Base-by-base conservation (phyloP, 2,797 vertebrate genomes). In the Limosa lapponica region DNA sequence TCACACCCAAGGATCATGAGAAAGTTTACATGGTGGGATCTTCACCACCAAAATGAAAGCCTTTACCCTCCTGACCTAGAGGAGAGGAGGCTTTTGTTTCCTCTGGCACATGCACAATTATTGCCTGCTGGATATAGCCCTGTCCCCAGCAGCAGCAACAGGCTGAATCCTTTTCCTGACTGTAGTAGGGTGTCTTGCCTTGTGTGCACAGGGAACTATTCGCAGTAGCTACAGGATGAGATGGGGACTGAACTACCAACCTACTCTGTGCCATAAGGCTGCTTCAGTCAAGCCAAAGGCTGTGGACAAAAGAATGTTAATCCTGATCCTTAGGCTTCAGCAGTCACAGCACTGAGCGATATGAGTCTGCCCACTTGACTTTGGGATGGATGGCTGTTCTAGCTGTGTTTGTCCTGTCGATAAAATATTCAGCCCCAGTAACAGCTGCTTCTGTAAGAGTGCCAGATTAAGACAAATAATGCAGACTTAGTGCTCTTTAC, bases 391-490 rank as follows among this genome's bases (percentile, higher is more conserved):
- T 85, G 59, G 44, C 59, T 96, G 27, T 73, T 92, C 44, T 80
- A 80, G 81, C 52, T 85, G 32, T 85, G 72, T 80, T 95, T 95
- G 82, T 91, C 72, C 75, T 83, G 54, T 54, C 1, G 1, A 86
- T 91, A 80, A 78, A 81, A 66, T 67, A 91, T 94, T 90, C 89
- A 92, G 69, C 64, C 71, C 55, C 94, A 67, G n/a, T 78, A 82
- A 90, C 90, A 96, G 88, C 88, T 96, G 94, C 74, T 95, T 92
- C 84, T 74, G 71, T 94, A 71, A 82, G 57, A 89, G 71, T 19
- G 5, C 65, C 78, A 82, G 88, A 89, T 94, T 85, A 93, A 95
- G 93, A 94, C 61, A 90, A 97, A 90, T 94, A 95, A 90, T 82
- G 73, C 94, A 95, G 90, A 82, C 36, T 73, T 95, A 84, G 87